Evolutionary conservation across 2,888 invertebrate genomes (phyloP).

Genomic region (Hirtodrosophila duncani): DNA sequence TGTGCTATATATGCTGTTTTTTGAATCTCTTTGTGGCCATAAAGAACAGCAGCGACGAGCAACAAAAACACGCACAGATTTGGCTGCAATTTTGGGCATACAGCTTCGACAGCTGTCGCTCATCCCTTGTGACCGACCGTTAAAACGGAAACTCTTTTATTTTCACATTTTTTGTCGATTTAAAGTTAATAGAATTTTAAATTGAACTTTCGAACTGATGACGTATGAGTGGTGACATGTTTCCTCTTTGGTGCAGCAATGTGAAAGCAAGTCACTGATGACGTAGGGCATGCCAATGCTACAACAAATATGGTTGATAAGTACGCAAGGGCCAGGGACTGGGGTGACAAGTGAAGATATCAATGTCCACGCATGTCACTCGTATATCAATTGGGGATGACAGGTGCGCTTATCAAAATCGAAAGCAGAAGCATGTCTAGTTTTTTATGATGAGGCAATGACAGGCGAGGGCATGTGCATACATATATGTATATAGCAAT

Average conservation of each 20-base stretch:
- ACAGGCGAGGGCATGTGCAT: background rate
- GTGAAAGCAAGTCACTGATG: too few species aligned
- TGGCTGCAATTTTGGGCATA: constrained; percentile 45
- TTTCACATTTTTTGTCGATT: constrained; percentile 1
- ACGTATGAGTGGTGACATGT: too few species aligned
- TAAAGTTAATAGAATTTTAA: constrained; percentile 28
- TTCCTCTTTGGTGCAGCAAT: too few species aligned
- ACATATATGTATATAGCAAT: too few species aligned
- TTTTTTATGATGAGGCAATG: background rate
- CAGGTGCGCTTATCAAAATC: constrained; percentile 2
- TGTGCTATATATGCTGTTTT: constrained; percentile 15
- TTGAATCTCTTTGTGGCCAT: constrained; percentile 6
- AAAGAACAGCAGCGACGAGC: constrained; percentile 30
- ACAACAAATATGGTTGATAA: too few species aligned
- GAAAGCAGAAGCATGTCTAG: background rate
- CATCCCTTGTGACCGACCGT: too few species aligned
- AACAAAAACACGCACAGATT: constrained; percentile 43
- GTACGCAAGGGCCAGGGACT: too few species aligned
- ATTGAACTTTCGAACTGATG: constrained; percentile 2
- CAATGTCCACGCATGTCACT: background rate
- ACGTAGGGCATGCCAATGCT: constrained; percentile 1
- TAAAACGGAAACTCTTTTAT: background rate
- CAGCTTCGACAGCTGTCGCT: background rate
- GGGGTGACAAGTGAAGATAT: background rate
- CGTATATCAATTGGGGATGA: constrained; percentile 3